These are phyloP conservation scores for Melikaiella ostensackeni DNA, from an alignment of 2,888 invertebrate genomes.

Conservation along the genomic window DNA sequence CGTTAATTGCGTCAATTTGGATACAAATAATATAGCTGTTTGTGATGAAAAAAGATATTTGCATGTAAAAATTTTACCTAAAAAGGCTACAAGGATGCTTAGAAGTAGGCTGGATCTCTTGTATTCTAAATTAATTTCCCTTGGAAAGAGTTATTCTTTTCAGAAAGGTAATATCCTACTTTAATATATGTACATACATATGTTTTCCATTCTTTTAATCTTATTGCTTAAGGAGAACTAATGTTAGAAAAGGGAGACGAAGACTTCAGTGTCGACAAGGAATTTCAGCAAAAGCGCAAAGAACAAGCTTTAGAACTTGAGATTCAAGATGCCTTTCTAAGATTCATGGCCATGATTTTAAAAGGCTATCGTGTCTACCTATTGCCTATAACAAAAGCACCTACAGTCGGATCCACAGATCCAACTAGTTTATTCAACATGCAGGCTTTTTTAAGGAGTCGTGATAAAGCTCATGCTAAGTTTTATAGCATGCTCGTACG, in stretches of 20 bases:
- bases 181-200: background rate
- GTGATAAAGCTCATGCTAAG: constrained; percentile 92
- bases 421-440: constrained; percentile 96
- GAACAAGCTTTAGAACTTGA: constrained; percentile 92
- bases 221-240: background rate
- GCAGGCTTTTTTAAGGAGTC: constrained; percentile 90
- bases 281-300: constrained; percentile 73
- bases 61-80: constrained; percentile 89
- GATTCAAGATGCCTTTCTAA: constrained; percentile 97
- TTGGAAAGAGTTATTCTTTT: constrained; percentile 66
- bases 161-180: constrained; percentile 52
- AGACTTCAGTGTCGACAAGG: constrained; percentile 72
- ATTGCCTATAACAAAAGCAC: constrained; percentile 95
- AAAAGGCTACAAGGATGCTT: constrained; percentile 90
- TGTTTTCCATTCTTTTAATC: background rate
- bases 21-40: constrained; percentile 96
- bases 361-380: constrained; percentile 93
- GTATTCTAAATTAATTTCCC: constrained; percentile 79
- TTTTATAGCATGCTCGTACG: constrained; percentile 94
- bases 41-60: constrained; percentile 93
- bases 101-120: constrained; percentile 88
- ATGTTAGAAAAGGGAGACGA: constrained; percentile 67
- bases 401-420: constrained; percentile 96
- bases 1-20: constrained; percentile 98
- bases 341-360: constrained; percentile 95